Conservation (phyloP, 2,113 vertebrate species). For the Pristiophorus japonicus region DNA sequence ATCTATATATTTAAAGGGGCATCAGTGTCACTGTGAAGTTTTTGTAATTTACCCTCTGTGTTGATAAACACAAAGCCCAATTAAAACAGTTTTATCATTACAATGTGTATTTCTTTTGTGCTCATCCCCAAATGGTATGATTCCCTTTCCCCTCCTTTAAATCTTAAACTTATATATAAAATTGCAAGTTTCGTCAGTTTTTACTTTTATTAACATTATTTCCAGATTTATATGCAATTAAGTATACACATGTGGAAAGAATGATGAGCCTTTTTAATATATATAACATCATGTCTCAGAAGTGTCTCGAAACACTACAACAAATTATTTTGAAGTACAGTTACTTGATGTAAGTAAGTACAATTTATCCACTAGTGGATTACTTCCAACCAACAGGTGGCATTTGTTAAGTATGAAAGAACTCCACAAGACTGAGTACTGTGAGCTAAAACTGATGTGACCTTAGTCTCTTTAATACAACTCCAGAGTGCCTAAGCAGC, state of each 20-base stretch:
- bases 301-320: not conserved
- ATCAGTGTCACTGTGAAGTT: not conserved
- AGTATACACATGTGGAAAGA: too few relatives aligned
- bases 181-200: not conserved
- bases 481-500: too few relatives aligned
- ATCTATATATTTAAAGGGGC: not conserved
- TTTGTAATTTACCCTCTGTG: not conserved
- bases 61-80: not conserved
- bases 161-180: not conserved
- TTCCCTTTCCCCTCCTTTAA: not conserved
- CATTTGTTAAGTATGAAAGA: too few relatives aligned
- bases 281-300: not conserved
- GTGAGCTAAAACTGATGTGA: too few relatives aligned
- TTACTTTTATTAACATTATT: not conserved
- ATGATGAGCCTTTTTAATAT: too few relatives aligned
- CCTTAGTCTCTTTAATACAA: too few relatives aligned
- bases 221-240: too few relatives aligned
- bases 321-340: not conserved
- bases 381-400: not conserved
- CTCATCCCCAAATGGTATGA: not conserved
- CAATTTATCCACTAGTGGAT: not conserved
- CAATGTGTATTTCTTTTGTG: not conserved
- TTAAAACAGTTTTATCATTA: not conserved
- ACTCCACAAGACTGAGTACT: too few relatives aligned
- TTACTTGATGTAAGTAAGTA: not conserved